Conservation (phyloP, 2,797 vertebrate genomes). For the Galaxias olidus region DNA sequence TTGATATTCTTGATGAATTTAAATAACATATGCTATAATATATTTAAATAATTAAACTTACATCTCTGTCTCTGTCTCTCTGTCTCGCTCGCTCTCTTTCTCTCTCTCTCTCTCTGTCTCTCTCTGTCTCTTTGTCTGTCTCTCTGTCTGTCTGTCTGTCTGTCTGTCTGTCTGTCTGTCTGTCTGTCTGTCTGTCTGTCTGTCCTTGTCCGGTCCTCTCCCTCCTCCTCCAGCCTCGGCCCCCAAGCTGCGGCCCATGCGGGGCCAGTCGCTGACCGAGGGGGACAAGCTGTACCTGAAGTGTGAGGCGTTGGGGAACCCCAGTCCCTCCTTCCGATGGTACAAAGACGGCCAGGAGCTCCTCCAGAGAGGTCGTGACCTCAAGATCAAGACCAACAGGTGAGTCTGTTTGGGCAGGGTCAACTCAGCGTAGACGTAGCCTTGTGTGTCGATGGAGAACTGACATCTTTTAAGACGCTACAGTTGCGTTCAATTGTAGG, state of each 20-base stretch:
- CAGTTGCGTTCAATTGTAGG: too few species aligned
- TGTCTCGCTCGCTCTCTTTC: not conserved
- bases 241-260: slow-evolving; percentile 90
- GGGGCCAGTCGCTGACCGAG: slow-evolving; percentile 84
- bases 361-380: slow-evolving; percentile 87
- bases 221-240: slow-evolving; percentile 74
- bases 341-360: slow-evolving; percentile 95
- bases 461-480: too few species aligned
- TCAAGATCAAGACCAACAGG: slow-evolving; percentile 95
- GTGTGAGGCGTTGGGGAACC: slow-evolving; percentile 91
- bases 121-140: not conserved
- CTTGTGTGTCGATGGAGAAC: too few species aligned
- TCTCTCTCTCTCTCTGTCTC: slow-evolving; percentile 1
- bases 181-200: not conserved
- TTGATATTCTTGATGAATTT: slow-evolving; percentile 33
- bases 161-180: not conserved
- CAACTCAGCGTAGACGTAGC: too few species aligned
- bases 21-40: slow-evolving; percentile 44
- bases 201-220: slow-evolving; percentile 16
- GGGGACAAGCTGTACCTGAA: slow-evolving; percentile 92
- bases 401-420: slow-evolving; percentile 69
- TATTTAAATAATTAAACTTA: too few species aligned
- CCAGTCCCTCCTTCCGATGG: slow-evolving; percentile 93
- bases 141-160: not conserved
- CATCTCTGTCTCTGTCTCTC: not conserved